A percentile compares a stretch with the other conserved stretches of the same genome.
phyloP scores from a whole-genome alignment of 2,797 vertebrate genomes.

The Acanthurus lineatus region DNA sequence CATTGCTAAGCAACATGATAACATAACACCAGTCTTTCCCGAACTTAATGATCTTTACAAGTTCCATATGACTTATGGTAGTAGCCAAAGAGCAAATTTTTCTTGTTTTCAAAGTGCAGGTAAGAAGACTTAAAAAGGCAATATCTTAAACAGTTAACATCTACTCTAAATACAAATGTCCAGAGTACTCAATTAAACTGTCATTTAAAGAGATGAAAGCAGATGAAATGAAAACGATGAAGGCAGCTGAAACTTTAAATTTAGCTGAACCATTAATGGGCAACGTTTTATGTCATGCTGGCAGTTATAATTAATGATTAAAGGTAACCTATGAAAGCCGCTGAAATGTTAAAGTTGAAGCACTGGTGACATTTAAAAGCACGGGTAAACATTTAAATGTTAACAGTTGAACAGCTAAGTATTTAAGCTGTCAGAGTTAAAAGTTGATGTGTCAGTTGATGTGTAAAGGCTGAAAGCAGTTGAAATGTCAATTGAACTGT shows the following conservation, averaged over 20 bases:
- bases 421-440: background rate
- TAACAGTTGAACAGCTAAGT: background rate
- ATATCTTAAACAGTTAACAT: background rate
- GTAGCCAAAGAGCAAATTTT: background rate
- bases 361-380: too few relatives aligned
- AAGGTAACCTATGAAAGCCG: too few relatives aligned
- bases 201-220: too few relatives aligned
- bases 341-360: background rate
- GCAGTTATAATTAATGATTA: too few relatives aligned
- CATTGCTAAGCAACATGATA: constrained; percentile 67
- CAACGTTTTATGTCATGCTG: too few relatives aligned
- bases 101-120: background rate
- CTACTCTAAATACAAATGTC: background rate
- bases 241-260: too few relatives aligned
- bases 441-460: background rate
- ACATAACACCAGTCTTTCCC: constrained; percentile 36
- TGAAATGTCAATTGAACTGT: background rate
- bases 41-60: constrained; percentile 12
- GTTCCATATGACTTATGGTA: background rate
- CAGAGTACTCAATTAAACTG: too few relatives aligned
- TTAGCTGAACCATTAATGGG: too few relatives aligned
- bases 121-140: background rate
- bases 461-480: background rate
- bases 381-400: too few relatives aligned
- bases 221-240: too few relatives aligned